Percentiles rank a stretch among this genome's conserved stretches.
Conservation (phyloP, 2,888 invertebrate species). For the Pharmacophagus antenor region DNA sequence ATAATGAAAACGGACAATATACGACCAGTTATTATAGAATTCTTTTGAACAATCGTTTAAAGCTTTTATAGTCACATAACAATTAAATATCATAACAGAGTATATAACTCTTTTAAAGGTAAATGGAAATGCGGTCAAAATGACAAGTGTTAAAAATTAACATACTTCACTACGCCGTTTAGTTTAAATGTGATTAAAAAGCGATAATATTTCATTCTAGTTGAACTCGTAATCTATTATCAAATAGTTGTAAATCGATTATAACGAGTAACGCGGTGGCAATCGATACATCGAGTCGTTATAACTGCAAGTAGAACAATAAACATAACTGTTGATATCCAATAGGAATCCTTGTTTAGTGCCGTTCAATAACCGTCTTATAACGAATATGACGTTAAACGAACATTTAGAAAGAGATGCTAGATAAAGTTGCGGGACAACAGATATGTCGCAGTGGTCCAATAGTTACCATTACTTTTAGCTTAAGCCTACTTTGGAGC, state of each 20-base stretch:
- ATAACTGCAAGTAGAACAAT: conserved; percentile 31
- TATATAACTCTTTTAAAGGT: no score
- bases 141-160: neutral
- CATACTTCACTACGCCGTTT: neutral
- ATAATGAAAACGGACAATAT: no score
- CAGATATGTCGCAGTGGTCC: conserved; percentile 33
- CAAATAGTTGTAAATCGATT: conserved; percentile 27
- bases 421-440: conserved; percentile 33
- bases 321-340: conserved; percentile 37
- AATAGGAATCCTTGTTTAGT: conserved; percentile 43
- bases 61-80: no score
- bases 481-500: neutral
- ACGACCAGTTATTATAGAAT: no score
- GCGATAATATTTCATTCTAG: neutral
- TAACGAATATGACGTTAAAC: conserved; percentile 40
- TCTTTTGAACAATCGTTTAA: no score
- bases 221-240: conserved; percentile 10
- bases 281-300: conserved; percentile 28
- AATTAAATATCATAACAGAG: no score
- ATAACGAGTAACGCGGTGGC: conserved; percentile 26
- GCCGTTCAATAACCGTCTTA: conserved; percentile 37
- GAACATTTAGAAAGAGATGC: conserved; percentile 32
- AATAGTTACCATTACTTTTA: conserved; percentile 30
- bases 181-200: neutral
- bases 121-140: no score